Conservation (phyloP, 2,113 vertebrate species). For the Merops nubicus region DNA sequence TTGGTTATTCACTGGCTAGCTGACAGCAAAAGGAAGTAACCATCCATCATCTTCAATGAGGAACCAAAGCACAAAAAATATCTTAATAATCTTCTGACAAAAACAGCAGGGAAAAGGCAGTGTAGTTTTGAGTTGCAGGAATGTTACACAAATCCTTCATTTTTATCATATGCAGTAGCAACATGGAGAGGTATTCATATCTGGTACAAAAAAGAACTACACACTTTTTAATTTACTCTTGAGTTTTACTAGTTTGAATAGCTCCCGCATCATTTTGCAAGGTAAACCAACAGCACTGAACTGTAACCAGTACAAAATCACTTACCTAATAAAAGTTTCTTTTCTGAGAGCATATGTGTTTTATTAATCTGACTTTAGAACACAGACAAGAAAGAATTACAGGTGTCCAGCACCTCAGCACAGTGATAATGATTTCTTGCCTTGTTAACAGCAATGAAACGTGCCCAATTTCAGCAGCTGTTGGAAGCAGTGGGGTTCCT, state of each 20-base stretch:
- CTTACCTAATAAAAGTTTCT: slow-evolving; percentile 50
- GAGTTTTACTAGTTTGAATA: neutral
- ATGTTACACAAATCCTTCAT: neutral
- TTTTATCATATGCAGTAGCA: slow-evolving; percentile 20
- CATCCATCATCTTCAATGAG: neutral
- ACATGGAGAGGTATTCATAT: neutral
- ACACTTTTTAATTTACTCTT: neutral
- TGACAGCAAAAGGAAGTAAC: slow-evolving; percentile 5
- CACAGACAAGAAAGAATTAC: slow-evolving; percentile 32
- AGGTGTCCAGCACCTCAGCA: slow-evolving; percentile 23
- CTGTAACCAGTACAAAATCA: slow-evolving; percentile 6
- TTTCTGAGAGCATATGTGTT: neutral
- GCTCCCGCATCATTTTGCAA: slow-evolving; percentile 11
- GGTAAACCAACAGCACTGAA: neutral
- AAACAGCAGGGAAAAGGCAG: neutral
- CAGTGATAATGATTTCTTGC: slow-evolving; percentile 57
- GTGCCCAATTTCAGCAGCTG: slow-evolving; percentile 70
- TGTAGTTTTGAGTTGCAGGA: neutral
- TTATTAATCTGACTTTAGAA: slow-evolving; percentile 53
- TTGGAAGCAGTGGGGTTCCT: slow-evolving; percentile 55
- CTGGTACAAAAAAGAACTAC: neutral
- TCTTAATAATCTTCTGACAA: slow-evolving; percentile 13
- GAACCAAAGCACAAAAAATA: neutral
- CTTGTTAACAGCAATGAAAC: slow-evolving; percentile 70
- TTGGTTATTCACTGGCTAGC: neutral